Conservation (phyloP, 2,888 invertebrate genomes). For the Patella pellucida region DNA sequence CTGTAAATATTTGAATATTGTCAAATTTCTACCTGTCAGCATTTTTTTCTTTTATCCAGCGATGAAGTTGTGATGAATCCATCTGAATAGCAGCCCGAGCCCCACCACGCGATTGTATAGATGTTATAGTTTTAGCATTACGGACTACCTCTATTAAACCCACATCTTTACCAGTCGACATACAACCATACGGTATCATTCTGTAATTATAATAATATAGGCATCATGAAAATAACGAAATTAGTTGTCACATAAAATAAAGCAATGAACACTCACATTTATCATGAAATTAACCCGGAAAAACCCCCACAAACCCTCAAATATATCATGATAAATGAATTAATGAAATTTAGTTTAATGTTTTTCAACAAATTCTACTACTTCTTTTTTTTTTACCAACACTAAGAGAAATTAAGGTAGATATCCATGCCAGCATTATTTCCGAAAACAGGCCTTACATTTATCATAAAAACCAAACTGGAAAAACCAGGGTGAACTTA, state of each 20-base stretch:
- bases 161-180: constrained; percentile 74
- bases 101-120: constrained; percentile 74
- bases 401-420: too few relatives aligned
- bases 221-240: not conserved
- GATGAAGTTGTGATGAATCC: constrained; percentile 73
- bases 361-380: too few relatives aligned
- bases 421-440: too few relatives aligned
- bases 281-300: not conserved
- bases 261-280: not conserved
- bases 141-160: constrained; percentile 75
- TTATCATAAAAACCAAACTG: too few relatives aligned
- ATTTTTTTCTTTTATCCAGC: constrained; percentile 74
- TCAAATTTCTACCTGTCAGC: constrained; percentile 53
- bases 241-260: not conserved
- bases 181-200: constrained; percentile 76
- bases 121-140: constrained; percentile 75
- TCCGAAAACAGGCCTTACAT: too few relatives aligned
- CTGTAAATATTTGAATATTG: too few relatives aligned
- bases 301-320: too few relatives aligned
- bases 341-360: too few relatives aligned
- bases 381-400: too few relatives aligned
- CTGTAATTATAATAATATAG: constrained; percentile 47
- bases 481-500: too few relatives aligned
- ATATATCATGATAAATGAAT: too few relatives aligned
- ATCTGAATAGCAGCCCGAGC: constrained; percentile 73